phyloP scores from a whole-genome alignment of 2,113 vertebrate genomes.

The Chamaea fasciata region DNA sequence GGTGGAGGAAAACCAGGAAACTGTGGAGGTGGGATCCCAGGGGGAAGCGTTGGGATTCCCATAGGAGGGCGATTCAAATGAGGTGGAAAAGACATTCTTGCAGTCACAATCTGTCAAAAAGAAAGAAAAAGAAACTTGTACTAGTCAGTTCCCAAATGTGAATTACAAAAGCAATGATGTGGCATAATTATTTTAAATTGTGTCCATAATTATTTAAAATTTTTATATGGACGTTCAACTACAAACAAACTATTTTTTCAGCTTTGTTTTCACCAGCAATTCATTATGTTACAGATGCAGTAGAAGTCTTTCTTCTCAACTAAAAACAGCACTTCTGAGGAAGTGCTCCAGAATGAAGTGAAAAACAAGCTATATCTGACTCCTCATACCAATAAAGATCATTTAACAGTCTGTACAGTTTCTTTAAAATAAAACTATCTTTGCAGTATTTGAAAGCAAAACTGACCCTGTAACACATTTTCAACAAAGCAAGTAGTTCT shows the following conservation, averaged over 20 bases:
- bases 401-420: neutral
- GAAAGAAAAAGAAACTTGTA: neutral
- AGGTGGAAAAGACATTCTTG: slow-evolving; percentile 94
- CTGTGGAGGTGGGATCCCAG: slow-evolving; percentile 92
- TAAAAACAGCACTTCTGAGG: neutral
- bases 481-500: neutral
- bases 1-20: slow-evolving; percentile 92
- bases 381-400: neutral
- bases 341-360: neutral
- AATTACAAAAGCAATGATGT: neutral
- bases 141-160: neutral
- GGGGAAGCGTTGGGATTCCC: slow-evolving; percentile 88
- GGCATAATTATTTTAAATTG: neutral
- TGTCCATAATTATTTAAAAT: neutral
- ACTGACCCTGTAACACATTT: neutral
- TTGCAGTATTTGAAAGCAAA: neutral
- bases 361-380: neutral
- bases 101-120: slow-evolving; percentile 74
- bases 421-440: neutral
- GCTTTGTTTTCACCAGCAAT: neutral
- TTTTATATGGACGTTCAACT: neutral
- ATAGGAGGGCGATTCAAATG: slow-evolving; percentile 94
- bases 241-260: neutral
- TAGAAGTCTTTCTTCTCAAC: neutral
- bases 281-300: neutral